Conservation (phyloP, 2,797 vertebrate genomes). For the Microctenopoma lineatum region DNA sequence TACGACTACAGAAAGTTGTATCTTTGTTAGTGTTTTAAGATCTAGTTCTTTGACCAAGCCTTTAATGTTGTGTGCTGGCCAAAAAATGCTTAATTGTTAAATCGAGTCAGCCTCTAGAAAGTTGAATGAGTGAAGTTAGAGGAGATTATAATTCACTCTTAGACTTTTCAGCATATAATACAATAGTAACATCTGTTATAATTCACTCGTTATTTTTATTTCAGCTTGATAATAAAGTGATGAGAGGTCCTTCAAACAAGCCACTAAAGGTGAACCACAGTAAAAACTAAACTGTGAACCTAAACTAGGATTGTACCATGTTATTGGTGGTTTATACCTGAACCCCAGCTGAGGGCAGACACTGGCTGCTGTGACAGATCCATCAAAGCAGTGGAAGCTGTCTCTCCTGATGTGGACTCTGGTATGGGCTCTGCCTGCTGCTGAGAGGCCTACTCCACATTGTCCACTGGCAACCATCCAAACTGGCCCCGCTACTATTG, state of each 20-base stretch:
- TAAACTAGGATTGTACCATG: constrained; percentile 32
- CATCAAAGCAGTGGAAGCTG: constrained; percentile 82
- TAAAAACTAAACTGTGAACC: constrained; percentile 25
- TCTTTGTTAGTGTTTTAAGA: constrained; percentile 64
- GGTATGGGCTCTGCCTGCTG: constrained; percentile 71
- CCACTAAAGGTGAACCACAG: constrained; percentile 11
- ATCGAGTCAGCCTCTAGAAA: constrained; percentile 37
- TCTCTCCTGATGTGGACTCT: constrained; percentile 82
- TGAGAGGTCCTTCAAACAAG: constrained; percentile 42
- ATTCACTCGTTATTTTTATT: constrained; percentile 10
- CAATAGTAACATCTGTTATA: background rate
- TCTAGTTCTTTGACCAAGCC: constrained; percentile 57
- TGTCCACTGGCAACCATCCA: constrained; percentile 81
- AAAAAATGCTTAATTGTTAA: constrained; percentile 66
- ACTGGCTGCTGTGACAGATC: constrained; percentile 82
- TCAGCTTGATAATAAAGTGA: constrained; percentile 22
- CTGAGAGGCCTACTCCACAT: constrained; percentile 68
- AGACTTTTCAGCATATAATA: constrained; percentile 6
- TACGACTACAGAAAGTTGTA: constrained; percentile 60
- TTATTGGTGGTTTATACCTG: constrained; percentile 74
- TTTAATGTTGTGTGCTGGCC: constrained; percentile 53
- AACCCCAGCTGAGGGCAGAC: constrained; percentile 79
- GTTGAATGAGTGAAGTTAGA: constrained; percentile 46
- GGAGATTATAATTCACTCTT: constrained; percentile 33
- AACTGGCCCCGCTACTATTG: constrained; percentile 74